Base-by-base conservation (phyloP, 2,113 vertebrate species). In the Catagonus wagneri region DNA sequence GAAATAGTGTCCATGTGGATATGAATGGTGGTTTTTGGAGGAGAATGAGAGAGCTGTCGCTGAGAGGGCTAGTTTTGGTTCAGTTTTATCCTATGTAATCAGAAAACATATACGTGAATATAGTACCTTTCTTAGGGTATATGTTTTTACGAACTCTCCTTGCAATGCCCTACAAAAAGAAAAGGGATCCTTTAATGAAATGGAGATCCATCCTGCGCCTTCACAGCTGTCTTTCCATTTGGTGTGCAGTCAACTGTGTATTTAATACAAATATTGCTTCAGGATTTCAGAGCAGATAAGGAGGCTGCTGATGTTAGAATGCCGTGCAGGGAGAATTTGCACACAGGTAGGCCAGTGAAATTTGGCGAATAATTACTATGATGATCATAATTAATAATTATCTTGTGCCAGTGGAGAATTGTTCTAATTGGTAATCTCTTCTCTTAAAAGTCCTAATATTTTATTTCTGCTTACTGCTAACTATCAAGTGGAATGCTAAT, bases 321-420 rank as follows among this genome's bases (percentile, higher is more conserved):
- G 66, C 69, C 80, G 39, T 72, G 29, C 83, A 97, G 66, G 95
- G 97, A 98, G 96, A 95, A 97, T 92, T 91, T 97, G 76, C 52
- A 96, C 60, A 89, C 75, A 98, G 96, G 96, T 98, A 98, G 97
- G 88, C 95, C 92, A 92, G 90, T 97, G 96, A 97, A 39, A 90
- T 96, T 98, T 96, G 97, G 90, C 15, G 83, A 98, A 97, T 98
- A 98, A 98, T 98, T 92, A 97, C 92, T 71, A 95, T 96, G 84
- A 97, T 97, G 66, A 98, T 97, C 78, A 97, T 98, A 98, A 98
- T 98, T 98, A 98, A 98, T 97, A 98, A 98, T 98, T 98, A 98
- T 97, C 98, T 97, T 97, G 84, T 98, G 93, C 86, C 98, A 97
- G 76, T 97, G 89, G 97, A 98, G 97, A 98, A 98, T 98, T 98